Percentiles rank a stretch among this genome's conserved stretches.
Conservation (phyloP, 2,888 invertebrate genomes). For the Troides oblongomaculatus region DNA sequence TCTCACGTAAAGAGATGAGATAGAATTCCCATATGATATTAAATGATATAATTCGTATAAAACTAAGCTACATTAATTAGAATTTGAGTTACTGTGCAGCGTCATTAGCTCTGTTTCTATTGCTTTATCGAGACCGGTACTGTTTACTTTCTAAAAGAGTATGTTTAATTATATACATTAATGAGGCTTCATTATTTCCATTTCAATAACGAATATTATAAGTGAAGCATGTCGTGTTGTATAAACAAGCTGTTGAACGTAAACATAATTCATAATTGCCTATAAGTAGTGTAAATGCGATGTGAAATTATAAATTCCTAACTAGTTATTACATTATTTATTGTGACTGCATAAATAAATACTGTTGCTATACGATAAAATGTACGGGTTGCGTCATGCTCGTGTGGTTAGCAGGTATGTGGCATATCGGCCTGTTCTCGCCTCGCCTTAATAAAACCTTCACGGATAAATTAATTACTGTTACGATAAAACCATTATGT, state of each 20-base stretch:
- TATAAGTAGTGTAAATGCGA: slow-evolving; percentile 2
- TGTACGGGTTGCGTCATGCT: slow-evolving; percentile 29
- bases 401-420: slow-evolving; percentile 27
- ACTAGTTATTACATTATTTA: slow-evolving; percentile 22
- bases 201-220: neutral
- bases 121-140: neutral
- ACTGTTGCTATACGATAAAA: slow-evolving; percentile 28
- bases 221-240: neutral
- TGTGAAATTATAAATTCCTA: slow-evolving; percentile 19
- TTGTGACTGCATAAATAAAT: slow-evolving; percentile 15
- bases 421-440: slow-evolving; percentile 29
- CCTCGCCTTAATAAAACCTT: slow-evolving; percentile 56
- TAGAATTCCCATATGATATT: too few relatives aligned
- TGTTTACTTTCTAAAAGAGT: neutral
- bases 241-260: neutral
- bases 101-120: neutral
- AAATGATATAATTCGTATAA: too few relatives aligned
- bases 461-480: slow-evolving; percentile 58
- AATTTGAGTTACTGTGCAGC: neutral
- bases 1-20: too few relatives aligned
- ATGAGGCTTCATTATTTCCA: neutral
- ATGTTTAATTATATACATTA: neutral
- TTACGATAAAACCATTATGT: slow-evolving; percentile 50
- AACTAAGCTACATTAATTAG: too few relatives aligned
- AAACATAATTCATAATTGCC: neutral